Base-by-base conservation (phyloP, 2,888 invertebrate species). In the Cheilosia scutellata region DNA sequence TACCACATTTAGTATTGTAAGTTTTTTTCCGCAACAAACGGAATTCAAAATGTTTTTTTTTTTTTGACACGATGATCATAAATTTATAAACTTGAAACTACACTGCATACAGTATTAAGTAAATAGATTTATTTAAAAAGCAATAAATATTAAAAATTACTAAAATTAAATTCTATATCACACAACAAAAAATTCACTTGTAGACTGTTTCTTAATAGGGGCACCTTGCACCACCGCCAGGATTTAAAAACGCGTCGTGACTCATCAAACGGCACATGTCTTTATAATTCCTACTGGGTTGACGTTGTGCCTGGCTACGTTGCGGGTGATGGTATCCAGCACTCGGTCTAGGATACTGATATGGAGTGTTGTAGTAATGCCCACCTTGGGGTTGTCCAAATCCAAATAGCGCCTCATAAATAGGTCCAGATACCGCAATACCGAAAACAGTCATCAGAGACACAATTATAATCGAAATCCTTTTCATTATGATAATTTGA, bases 161-260 rank as follows among this genome's bases (percentile, higher is more conserved):
- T 37, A 11, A 11, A 20, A 20, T 20, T 47, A 37, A 37, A 44
- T 16, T 6, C n/a, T 5, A n/a, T 44, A 13, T 7, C 47, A 16
- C 20, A 47, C 1, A 5, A 40, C 33, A 7, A 2, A 13, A 16
- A 44, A 5, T 1, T 5, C 44, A 2, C 13, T 44, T 16, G 13
- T 2, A 44, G 5, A 16, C 16, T 44, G 0, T 13, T 40, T 20
- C 20, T 82, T 6, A 72, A 57, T 78, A 79, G 7, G 83, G 83
- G n/a, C 83, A 83, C 37, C 49, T 72, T 3, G 83, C 68, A 25
- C 74, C 83, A 0, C 83, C 83, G 16, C 83, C 83, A 29, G 83
- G 79, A 70, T 83, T 83, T n/a, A 83, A 25, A 44, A 83, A 83
- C 9, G 83, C 83, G 31, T 83, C 79, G 20, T 74, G 83, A 13